These are phyloP conservation scores for Oxyura jamaicensis DNA, from an alignment of 2,113 vertebrate genomes.

Conservation along the genomic window DNA sequence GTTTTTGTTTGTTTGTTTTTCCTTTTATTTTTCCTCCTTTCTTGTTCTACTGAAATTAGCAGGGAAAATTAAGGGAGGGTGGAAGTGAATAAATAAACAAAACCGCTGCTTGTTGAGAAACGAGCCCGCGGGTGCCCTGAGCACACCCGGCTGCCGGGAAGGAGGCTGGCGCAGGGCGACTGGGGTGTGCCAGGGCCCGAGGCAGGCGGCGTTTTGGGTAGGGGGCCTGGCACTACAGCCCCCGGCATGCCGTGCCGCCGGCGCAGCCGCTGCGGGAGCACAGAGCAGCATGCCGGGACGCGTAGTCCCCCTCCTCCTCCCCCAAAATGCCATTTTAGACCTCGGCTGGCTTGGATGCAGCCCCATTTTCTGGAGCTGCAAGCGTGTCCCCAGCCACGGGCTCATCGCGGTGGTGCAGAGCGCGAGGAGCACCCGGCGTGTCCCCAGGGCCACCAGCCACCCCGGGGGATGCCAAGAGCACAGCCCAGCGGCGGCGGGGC, in stretches of 20 bases:
- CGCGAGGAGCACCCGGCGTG: fast-evolving
- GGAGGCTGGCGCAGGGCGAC: fast-evolving
- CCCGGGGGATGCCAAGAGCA: not conserved
- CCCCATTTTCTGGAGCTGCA: conserved; percentile 39
- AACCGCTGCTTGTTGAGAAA: not conserved
- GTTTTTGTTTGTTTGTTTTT: not conserved
- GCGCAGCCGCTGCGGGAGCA: not conserved
- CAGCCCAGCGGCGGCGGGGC: fast-evolving
- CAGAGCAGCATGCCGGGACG: conserved; percentile 10
- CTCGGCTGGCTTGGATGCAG: not conserved
- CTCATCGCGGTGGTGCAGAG: fast-evolving
- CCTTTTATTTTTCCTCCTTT: not conserved
- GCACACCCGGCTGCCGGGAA: not conserved
- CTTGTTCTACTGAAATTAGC: not conserved
- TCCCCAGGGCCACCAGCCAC: not conserved
- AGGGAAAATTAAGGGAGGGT: not conserved
- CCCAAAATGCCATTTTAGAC: conserved; percentile 50
- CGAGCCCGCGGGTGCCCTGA: not conserved
- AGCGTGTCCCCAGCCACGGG: not conserved
- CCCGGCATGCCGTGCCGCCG: not conserved
- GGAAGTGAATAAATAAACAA: not conserved
- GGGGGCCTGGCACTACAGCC: not conserved
- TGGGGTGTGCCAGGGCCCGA: fast-evolving
- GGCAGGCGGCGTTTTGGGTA: fast-evolving
- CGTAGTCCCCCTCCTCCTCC: not conserved